A percentile compares a stretch with the other conserved stretches of the same genome.
Evolutionary conservation across 2,113 vertebrate species (phyloP).

Genomic region (Dicerorhinus sumatrensis): DNA sequence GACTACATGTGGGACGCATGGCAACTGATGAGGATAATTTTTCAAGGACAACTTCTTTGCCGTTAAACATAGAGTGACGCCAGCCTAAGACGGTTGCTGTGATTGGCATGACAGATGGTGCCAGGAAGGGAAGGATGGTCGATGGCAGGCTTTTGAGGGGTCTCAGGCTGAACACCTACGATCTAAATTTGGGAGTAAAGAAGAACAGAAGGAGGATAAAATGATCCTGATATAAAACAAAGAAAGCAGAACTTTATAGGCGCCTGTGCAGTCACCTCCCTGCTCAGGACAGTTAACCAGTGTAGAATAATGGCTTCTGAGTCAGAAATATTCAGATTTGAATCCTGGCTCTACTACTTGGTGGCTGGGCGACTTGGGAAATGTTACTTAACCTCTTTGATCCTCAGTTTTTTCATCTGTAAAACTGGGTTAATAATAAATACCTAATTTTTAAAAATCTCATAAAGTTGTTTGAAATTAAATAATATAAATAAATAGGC

Average conservation of each 20-base stretch:
- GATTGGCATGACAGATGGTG: not conserved
- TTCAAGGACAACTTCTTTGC: not conserved
- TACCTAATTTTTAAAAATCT: not conserved
- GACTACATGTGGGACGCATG: rapidly evolving
- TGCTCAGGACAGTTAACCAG: not conserved
- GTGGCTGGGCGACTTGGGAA: not conserved
- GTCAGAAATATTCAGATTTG: not conserved
- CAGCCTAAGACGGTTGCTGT: not conserved
- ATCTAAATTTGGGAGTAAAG: not conserved
- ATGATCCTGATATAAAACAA: not conserved
- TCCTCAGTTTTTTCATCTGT: not conserved
- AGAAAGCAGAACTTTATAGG: not conserved
- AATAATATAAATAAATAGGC: not conserved
- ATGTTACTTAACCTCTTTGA: not conserved
- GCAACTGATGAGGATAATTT: not conserved
- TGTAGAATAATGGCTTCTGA: not conserved
- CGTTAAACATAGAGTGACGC: not conserved
- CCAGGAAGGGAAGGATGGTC: not conserved
- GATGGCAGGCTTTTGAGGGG: not conserved
- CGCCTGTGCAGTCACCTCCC: not conserved
- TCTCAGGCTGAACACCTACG: not conserved
- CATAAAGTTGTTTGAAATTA: not conserved
- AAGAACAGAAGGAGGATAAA: not conserved
- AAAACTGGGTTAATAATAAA: constrained; percentile 2
- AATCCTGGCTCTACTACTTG: not conserved